Conservation (phyloP, 2,888 invertebrate species). For the Petrolisthes cinctipes region DNA sequence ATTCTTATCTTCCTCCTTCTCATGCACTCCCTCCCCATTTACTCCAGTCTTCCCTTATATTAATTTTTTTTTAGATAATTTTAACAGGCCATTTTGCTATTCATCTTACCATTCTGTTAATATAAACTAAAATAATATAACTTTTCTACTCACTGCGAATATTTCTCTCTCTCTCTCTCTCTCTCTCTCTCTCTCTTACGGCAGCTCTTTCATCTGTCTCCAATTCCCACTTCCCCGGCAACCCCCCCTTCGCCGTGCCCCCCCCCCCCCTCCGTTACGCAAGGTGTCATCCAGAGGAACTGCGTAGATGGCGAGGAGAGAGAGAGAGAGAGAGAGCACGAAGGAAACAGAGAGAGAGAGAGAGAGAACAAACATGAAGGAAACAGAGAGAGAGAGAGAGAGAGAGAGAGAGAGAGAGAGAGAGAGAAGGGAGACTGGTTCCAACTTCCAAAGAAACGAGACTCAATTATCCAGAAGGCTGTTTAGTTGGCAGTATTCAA, state of each 20-base stretch:
- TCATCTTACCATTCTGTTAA: too few relatives aligned
- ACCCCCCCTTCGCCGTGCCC: background rate
- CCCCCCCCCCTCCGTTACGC: background rate
- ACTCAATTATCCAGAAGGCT: too few relatives aligned
- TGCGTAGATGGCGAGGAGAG: background rate
- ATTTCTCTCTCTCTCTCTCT: background rate
- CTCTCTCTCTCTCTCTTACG: background rate
- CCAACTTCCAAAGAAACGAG: background rate
- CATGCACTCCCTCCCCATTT: too few relatives aligned
- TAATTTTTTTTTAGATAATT: too few relatives aligned
- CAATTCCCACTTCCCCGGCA: background rate
- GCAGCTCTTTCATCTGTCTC: background rate
- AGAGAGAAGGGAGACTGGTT: background rate
- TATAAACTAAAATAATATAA: too few relatives aligned
- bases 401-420: constrained; percentile 19
- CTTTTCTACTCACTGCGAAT: too few relatives aligned
- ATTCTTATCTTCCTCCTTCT: too few relatives aligned
- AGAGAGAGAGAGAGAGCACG: constrained; percentile 3
- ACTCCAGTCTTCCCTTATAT: too few relatives aligned
- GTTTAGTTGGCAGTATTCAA: too few relatives aligned
- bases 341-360: background rate
- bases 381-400: background rate
- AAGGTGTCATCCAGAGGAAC: background rate
- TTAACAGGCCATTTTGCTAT: too few relatives aligned
- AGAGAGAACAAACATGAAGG: background rate